Percentiles rank a stretch among this genome's conserved stretches.
These are phyloP conservation scores for Paratilapia polleni DNA, from an alignment of 2,113 vertebrate genomes.

Conservation along the genomic window DNA sequence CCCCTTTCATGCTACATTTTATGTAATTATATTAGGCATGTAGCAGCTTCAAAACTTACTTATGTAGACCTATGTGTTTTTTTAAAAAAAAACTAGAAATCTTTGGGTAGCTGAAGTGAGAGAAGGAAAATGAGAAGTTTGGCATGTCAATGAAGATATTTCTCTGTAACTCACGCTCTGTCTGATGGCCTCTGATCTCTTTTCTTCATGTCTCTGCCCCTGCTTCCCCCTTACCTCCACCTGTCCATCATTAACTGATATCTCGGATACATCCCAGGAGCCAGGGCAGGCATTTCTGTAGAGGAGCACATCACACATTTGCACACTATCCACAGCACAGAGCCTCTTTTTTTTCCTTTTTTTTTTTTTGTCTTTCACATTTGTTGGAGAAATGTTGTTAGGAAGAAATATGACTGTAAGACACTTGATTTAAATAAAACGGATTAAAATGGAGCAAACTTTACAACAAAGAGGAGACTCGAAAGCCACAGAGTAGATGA, in stretches of 20 bases:
- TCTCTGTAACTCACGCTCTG: neutral
- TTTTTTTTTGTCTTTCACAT: too few relatives aligned
- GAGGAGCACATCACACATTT: neutral
- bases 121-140: neutral
- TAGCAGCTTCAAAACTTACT: neutral
- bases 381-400: neutral
- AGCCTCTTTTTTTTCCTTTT: neutral
- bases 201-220: neutral
- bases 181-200: slow-evolving; percentile 17
- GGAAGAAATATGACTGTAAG: neutral
- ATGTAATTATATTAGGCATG: neutral
- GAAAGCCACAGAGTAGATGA: neutral
- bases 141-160: slow-evolving; percentile 8
- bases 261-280: neutral
- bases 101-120: neutral
- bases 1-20: neutral
- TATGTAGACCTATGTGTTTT: neutral
- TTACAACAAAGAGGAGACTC: neutral
- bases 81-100: neutral
- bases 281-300: neutral
- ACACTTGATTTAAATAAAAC: neutral
- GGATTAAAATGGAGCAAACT: neutral
- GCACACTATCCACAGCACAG: neutral
- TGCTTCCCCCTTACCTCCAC: neutral
- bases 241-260: neutral